Evolutionary conservation across 2,797 vertebrate species (phyloP).

Genomic region (Morus bassanus): DNA sequence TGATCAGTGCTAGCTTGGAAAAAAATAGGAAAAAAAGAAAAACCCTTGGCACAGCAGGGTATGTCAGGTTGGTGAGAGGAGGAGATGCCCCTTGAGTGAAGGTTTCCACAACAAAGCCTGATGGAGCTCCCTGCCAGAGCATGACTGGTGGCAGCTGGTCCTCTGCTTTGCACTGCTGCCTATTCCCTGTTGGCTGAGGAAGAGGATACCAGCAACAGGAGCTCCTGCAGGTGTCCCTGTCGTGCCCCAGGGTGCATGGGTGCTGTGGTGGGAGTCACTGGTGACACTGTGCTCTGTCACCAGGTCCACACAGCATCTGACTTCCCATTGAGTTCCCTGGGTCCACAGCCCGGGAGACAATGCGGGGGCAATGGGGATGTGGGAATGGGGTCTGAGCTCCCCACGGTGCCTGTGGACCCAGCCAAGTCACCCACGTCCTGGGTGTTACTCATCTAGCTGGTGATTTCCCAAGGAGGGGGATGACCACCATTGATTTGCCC

Average conservation of each 20-base stretch:
- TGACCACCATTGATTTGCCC: neutral
- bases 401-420: neutral
- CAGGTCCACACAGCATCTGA: rapidly evolving
- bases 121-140: neutral
- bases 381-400: neutral
- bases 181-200: neutral
- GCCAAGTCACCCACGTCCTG: rapidly evolving
- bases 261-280: neutral
- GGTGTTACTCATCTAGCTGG: neutral
- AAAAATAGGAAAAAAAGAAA: neutral
- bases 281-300: neutral
- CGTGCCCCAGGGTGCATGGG: neutral
- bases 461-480: neutral
- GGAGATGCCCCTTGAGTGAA: neutral
- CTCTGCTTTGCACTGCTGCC: neutral
- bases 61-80: neutral
- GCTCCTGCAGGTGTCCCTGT: rapidly evolving
- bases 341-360: neutral
- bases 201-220: neutral
- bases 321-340: neutral
- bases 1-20: neutral
- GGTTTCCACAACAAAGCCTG: neutral
- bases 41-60: neutral
- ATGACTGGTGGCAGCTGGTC: neutral
- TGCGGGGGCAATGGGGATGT: too few species aligned